Percentiles rank a stretch among this genome's conserved stretches.
Conservation (phyloP, 35 echinoderm and acorn worm species). For the Eucidaris tribuloides region DNA sequence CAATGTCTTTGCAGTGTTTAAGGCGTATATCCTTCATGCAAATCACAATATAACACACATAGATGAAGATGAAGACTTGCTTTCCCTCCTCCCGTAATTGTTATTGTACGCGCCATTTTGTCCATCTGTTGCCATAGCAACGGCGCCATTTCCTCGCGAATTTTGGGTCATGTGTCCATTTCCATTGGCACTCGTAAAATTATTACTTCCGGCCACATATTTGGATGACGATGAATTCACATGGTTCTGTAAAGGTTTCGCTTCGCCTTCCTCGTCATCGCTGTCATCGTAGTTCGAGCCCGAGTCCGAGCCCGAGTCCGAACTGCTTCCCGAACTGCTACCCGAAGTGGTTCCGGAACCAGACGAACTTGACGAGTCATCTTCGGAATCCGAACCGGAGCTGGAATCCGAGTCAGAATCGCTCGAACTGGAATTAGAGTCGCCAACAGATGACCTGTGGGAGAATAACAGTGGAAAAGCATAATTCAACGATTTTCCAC, state of each 20-base stretch:
- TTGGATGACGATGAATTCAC: background rate
- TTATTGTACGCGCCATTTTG: background rate
- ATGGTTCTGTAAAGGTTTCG: background rate
- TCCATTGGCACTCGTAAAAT: background rate
- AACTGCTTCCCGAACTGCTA: background rate
- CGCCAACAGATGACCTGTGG: background rate
- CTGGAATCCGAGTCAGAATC: conserved; percentile 1
- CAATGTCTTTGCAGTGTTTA: too few species aligned
- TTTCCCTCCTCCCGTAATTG: background rate
- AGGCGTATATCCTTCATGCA: too few species aligned
- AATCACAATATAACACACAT: background rate
- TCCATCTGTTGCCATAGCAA: background rate
- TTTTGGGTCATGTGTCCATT: background rate
- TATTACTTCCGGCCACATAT: background rate
- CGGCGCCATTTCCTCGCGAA: background rate
- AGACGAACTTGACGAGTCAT: background rate
- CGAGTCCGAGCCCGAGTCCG: background rate
- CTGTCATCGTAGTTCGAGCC: too few species aligned
- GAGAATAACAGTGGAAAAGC: background rate
- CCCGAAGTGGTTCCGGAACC: background rate
- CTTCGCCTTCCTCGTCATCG: background rate
- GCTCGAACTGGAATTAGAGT: background rate
- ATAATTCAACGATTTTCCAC: background rate
- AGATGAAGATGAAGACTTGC: background rate
- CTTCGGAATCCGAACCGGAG: background rate